These are phyloP conservation scores for Muraenolepis orangiensis DNA, from an alignment of 2,797 vertebrate species.

Conservation along the genomic window DNA sequence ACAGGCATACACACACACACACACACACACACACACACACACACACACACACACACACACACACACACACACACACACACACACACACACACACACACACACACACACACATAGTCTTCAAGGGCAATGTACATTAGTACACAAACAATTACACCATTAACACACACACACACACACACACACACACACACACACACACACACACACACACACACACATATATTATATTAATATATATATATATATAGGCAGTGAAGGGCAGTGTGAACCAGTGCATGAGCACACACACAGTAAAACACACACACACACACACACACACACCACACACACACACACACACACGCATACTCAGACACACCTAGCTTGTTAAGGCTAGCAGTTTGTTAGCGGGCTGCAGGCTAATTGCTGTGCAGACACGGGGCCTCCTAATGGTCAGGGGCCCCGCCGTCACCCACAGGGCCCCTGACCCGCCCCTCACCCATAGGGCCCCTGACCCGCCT, in stretches of 20 bases:
- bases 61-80: neutral
- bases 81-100: neutral
- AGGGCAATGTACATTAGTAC: no score
- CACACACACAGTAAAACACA: neutral
- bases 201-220: neutral
- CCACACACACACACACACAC: neutral
- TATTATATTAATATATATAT: no score
- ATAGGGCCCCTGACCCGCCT: constrained; percentile 24
- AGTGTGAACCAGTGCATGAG: neutral
- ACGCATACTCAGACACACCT: constrained; percentile 11
- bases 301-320: neutral
- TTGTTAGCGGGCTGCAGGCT: constrained; percentile 38
- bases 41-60: neutral
- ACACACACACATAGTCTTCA: no score
- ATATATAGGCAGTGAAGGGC: no score
- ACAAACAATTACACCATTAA: neutral
- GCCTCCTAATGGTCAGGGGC: constrained; percentile 21
- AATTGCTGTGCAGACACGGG: constrained; percentile 43
- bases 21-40: neutral
- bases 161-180: constrained; percentile 1
- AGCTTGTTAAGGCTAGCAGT: constrained; percentile 14
- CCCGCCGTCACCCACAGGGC: constrained; percentile 24
- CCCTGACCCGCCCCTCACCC: constrained; percentile 4
- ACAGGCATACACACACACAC: neutral
- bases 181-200: constrained; percentile 7